Evolutionary conservation across 2,888 invertebrate species (phyloP), one percentile per base, ranked within the genome.

Genomic region (Phaedon cochleariae): DNA sequence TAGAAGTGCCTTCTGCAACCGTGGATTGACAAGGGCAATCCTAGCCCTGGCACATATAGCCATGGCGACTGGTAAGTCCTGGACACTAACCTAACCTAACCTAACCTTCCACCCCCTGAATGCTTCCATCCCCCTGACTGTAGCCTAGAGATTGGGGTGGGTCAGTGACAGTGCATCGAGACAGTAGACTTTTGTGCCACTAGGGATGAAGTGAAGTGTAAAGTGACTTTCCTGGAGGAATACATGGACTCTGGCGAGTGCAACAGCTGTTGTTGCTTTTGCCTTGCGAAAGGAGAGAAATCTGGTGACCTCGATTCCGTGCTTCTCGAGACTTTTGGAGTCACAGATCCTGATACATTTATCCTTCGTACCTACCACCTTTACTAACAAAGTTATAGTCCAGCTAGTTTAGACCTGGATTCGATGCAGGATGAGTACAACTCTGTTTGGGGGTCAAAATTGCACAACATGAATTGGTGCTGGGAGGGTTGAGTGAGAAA

Each of bases 41-140:
- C 69, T 59, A 74, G 78, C 78, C 78, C 77, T 78, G 78, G 77
- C 78, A 73, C 72, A 68, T 62, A 70, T 70, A 68, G 78, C 78
- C 78, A 78, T 78, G 78, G 78, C 78, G 76, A 78, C 74, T 73
- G 78, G 78, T 78, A 76, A 78, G 78, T 76, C 52, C 26, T 60
- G 34, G 64, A 17, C 21, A 70, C 67, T 65, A 64, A 69, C 67
- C 59, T 26, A 22, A 22, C 26, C 46, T 18, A 29, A 65, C 62
- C 55, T 62, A 63, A 62, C 55, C 45, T 45, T 52, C 31, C 52
- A 62, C 58, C 15, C 31, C 45, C 41, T 48, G n/a, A n/a, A n/a
- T n/a, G n/a, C n/a, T n/a, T n/a, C 26, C 4, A 26, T 26, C 7
- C 26, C 26, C 26, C 26, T 3, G 26, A 26, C 26, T 26, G 7